These are phyloP conservation scores for Paralvinella palmiformis DNA, from an alignment of 1,140 invertebrate genomes.

Conservation along the genomic window DNA sequence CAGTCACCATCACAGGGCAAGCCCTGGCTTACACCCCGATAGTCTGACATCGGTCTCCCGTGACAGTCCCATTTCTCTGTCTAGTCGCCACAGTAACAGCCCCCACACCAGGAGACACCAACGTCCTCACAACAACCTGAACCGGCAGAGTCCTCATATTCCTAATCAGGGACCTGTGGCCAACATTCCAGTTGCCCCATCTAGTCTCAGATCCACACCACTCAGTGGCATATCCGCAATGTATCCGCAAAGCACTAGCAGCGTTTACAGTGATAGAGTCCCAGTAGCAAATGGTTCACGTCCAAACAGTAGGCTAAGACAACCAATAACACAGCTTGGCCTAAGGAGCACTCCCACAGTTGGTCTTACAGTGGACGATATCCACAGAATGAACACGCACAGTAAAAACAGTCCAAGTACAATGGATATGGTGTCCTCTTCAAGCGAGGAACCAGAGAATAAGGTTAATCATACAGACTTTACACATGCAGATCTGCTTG, in stretches of 20 bases:
- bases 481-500: constrained; percentile 36
- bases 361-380: constrained; percentile 85
- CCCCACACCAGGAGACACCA: background rate
- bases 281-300: constrained; percentile 3
- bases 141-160: no score
- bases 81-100: background rate
- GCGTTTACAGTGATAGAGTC: constrained; percentile 10
- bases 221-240: constrained; percentile 8
- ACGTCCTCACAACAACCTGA: background rate
- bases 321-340: constrained; percentile 12
- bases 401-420: constrained; percentile 81
- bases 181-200: background rate
- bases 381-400: constrained; percentile 79
- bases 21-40: no score
- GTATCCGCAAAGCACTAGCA: constrained; percentile 2
- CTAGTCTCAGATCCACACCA: constrained; percentile 6
- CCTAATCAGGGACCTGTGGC: no score
- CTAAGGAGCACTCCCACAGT: constrained; percentile 42
- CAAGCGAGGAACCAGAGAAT: constrained; percentile 56
- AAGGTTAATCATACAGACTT: constrained; percentile 44
- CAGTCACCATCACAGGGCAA: background rate
- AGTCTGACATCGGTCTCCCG: no score
- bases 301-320: constrained; percentile 6
- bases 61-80: background rate
- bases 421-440: constrained; percentile 78